phyloP scores from a whole-genome alignment of 1,140 invertebrate genomes.

The Acromyrmex charruanus region DNA sequence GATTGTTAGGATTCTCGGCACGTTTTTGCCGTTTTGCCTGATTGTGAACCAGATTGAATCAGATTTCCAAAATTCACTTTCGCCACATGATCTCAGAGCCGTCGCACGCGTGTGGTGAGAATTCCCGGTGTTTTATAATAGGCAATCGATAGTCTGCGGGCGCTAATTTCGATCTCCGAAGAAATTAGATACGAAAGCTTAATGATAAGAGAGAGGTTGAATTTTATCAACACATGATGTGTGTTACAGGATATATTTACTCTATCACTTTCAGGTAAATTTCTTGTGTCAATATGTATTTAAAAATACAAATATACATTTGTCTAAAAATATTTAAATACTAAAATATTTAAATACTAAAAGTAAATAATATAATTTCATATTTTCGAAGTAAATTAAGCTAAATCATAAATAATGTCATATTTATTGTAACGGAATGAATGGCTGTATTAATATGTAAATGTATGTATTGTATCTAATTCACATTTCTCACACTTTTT shows the following conservation, averaged over 20 bases:
- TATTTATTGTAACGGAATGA: background rate
- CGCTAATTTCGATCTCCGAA: constrained; percentile 4
- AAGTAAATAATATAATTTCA: background rate
- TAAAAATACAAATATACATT: background rate
- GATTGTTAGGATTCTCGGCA: constrained; percentile 54
- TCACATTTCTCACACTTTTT: constrained; percentile 10
- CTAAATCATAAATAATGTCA: background rate
- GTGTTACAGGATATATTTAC: background rate
- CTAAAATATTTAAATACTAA: background rate
- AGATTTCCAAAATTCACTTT: constrained; percentile 75
- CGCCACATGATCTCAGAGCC: constrained; percentile 24
- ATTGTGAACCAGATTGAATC: background rate
- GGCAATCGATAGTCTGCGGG: background rate
- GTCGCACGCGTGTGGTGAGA: constrained; percentile 18
- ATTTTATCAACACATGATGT: constrained; percentile 8
- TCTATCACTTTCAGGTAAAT: background rate
- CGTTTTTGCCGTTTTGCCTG: constrained; percentile 41
- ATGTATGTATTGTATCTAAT: constrained; percentile 33
- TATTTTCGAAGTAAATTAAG: background rate
- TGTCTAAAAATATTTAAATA: background rate
- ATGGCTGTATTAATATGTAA: constrained; percentile 13
- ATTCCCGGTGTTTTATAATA: constrained; percentile 51
- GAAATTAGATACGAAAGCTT: background rate
- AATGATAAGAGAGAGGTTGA: background rate
- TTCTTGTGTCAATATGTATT: background rate